A percentile compares a stretch with the other conserved stretches of the same genome.
Evolutionary conservation across 2,888 invertebrate species (phyloP).

Genomic region (Emmelina monodactyla): DNA sequence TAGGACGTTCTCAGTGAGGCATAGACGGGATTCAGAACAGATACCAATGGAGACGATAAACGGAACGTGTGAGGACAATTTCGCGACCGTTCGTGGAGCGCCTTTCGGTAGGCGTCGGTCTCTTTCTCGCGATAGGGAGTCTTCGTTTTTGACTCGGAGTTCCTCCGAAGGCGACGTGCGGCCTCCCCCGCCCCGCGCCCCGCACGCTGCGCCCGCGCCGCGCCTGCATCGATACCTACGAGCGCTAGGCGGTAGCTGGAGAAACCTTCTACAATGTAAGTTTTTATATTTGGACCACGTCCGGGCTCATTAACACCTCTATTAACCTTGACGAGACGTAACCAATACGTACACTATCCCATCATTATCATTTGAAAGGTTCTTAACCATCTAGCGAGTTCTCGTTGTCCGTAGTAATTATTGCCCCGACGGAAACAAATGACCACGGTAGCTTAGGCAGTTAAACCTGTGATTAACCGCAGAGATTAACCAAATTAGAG

Average conservation of each 20-base stretch:
- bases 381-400: conserved; percentile 43
- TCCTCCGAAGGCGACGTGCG: conserved; percentile 77
- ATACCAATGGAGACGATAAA: conserved; percentile 51
- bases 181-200: conserved; percentile 38
- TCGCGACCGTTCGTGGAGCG: conserved; percentile 51
- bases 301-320: conserved; percentile 18
- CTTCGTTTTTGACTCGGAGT: conserved; percentile 67
- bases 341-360: conserved; percentile 5
- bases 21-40: conserved; percentile 40
- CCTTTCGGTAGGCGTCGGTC: conserved; percentile 55
- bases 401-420: conserved; percentile 44
- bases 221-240: conserved; percentile 75
- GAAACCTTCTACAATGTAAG: conserved; percentile 81
- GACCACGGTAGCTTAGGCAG: conserved; percentile 40
- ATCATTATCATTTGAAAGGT: conserved; percentile 46
- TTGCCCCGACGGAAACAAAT: conserved; percentile 53
- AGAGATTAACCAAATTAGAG: conserved; percentile 49
- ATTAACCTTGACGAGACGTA: conserved; percentile 37
- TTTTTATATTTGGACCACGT: conserved; percentile 20
- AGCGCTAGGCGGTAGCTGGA: conserved; percentile 81
- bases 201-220: conserved; percentile 46
- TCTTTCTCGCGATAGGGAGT: conserved; percentile 57
- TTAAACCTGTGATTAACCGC: conserved; percentile 48
- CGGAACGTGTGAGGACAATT: conserved; percentile 40
- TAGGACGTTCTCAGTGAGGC: conserved; percentile 51